Conservation (phyloP, 2,888 invertebrate genomes). For the Meliscaeva auricollis region DNA sequence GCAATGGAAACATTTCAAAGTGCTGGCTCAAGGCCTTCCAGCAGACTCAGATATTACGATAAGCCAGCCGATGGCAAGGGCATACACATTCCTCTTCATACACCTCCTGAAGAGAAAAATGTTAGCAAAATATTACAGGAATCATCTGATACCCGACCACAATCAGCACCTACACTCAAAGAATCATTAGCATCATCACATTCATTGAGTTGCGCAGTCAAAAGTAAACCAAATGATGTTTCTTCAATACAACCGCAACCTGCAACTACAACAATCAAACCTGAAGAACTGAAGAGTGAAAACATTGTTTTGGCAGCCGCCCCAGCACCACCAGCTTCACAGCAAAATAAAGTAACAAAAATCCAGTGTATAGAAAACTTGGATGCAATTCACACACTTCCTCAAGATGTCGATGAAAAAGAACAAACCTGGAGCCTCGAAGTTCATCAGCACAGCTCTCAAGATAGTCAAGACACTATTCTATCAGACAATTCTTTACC, state of each 20-base stretch:
- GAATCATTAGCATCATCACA: slow-evolving; percentile 77
- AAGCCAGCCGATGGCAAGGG: slow-evolving; percentile 87
- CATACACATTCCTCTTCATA: slow-evolving; percentile 90
- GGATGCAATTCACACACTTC: slow-evolving; percentile 87
- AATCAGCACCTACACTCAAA: slow-evolving; percentile 71
- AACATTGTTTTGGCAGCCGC: slow-evolving; percentile 30
- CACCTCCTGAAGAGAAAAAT: slow-evolving; percentile 89
- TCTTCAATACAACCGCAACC: slow-evolving; percentile 75
- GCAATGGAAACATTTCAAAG: slow-evolving; percentile 80
- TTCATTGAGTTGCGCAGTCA: background rate
- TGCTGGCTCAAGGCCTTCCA: slow-evolving; percentile 80
- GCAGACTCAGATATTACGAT: slow-evolving; percentile 86
- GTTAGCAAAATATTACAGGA: slow-evolving; percentile 81
- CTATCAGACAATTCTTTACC: slow-evolving; percentile 81
- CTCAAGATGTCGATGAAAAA: slow-evolving; percentile 81
- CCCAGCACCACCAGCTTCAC: slow-evolving; percentile 45
- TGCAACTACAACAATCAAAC: slow-evolving; percentile 39
- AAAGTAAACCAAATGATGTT: background rate
- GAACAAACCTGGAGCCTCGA: slow-evolving; percentile 82
- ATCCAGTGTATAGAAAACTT: slow-evolving; percentile 82
- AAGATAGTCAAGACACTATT: slow-evolving; percentile 85
- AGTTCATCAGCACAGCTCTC: slow-evolving; percentile 82
- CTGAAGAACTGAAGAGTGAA: slow-evolving; percentile 17
- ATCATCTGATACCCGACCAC: slow-evolving; percentile 80
- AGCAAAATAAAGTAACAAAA: slow-evolving; percentile 76